Conservation (phyloP, 2,113 vertebrate species). For the Zosterops japonicus region DNA sequence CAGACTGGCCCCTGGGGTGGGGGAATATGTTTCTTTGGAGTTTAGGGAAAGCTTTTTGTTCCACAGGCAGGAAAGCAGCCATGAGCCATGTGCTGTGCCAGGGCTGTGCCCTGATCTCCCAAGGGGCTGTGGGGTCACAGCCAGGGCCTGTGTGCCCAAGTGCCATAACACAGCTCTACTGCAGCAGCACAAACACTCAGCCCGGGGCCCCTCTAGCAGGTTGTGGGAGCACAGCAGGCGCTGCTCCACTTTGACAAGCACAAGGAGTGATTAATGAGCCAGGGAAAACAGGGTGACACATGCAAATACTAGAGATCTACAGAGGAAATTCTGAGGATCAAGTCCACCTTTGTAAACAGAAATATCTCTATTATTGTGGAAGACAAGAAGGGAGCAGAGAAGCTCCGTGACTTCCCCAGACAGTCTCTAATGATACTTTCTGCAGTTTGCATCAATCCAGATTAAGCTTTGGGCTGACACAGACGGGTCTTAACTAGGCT, state of each 20-base stretch:
- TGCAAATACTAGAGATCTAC: slow-evolving; percentile 60
- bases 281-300: slow-evolving; percentile 63
- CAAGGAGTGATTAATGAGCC: slow-evolving; percentile 68
- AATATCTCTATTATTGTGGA: slow-evolving; percentile 57
- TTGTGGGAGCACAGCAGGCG: slow-evolving; percentile 38
- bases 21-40: not conserved
- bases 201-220: slow-evolving; percentile 4
- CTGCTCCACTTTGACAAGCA: slow-evolving; percentile 57
- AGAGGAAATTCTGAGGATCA: slow-evolving; percentile 63
- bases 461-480: slow-evolving; percentile 67
- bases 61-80: not conserved
- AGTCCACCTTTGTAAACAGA: slow-evolving; percentile 65
- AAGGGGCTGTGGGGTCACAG: accelerated
- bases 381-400: slow-evolving; percentile 58
- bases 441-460: slow-evolving; percentile 72
- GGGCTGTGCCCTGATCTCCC: not conserved
- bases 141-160: accelerated
- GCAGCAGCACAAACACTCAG: not conserved
- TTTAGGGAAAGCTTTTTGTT: not conserved
- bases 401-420: slow-evolving; percentile 45
- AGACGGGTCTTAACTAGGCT: slow-evolving; percentile 55
- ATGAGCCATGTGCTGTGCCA: accelerated
- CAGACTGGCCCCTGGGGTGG: not conserved
- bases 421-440: slow-evolving; percentile 65
- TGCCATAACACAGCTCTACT: not conserved